A percentile compares a stretch with the other conserved stretches of the same genome.
Evolutionary conservation across 2,888 invertebrate species (phyloP).

Genomic region (Scrobipalpa costella): DNA sequence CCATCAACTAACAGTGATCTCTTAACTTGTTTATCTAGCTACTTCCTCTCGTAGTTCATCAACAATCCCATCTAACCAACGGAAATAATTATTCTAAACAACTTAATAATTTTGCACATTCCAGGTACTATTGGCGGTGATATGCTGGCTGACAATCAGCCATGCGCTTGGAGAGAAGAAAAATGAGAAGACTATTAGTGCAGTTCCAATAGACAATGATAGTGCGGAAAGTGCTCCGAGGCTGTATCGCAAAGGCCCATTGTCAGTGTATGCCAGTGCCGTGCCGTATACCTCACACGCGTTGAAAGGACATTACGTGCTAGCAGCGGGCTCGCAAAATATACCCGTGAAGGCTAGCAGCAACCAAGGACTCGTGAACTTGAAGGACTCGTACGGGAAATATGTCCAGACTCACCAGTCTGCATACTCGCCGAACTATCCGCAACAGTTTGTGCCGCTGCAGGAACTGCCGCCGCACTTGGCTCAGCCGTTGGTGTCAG

Average conservation of each 20-base stretch:
- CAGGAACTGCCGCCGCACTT: conserved; percentile 70
- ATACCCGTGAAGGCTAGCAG: conserved; percentile 52
- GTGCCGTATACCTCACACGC: conserved; percentile 66
- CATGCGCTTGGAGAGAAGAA: conserved; percentile 45
- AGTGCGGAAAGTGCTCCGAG: conserved; percentile 61
- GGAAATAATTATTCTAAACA: not conserved
- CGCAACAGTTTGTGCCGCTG: conserved; percentile 67
- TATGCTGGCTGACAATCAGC: conserved; percentile 57
- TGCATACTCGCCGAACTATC: conserved; percentile 59
- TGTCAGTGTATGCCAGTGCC: conserved; percentile 65
- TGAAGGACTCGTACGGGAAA: conserved; percentile 74
- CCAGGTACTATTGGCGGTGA: conserved; percentile 58
- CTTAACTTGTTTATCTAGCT: not conserved
- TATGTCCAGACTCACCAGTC: conserved; percentile 57
- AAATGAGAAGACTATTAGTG: conserved; percentile 41
- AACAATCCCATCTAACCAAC: not conserved
- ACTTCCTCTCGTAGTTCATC: conserved; percentile 6
- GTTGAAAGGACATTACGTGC: conserved; percentile 56
- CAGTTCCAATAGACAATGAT: conserved; percentile 49
- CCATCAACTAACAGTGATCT: not conserved
- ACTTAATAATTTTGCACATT: conserved; percentile 40
- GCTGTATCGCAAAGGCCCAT: conserved; percentile 56
- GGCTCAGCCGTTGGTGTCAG: conserved; percentile 61
- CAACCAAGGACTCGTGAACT: conserved; percentile 58
- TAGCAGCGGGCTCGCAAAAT: conserved; percentile 48